Evolutionary conservation across 2,113 vertebrate genomes (phyloP).

Genomic region (Podilymbus podiceps): DNA sequence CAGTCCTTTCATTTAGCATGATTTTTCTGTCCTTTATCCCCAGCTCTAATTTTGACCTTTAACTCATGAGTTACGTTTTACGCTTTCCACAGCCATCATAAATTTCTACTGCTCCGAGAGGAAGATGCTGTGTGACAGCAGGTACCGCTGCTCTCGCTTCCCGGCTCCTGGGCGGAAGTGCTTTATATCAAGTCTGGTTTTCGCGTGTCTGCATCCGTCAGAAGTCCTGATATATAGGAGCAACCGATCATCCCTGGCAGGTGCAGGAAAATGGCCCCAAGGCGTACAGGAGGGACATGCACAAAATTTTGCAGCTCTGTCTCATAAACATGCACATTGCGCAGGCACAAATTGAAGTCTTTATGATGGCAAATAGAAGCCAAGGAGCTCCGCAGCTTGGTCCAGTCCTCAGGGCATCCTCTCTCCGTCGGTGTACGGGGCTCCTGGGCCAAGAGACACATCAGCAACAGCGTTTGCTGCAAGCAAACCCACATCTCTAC

Average conservation of each 20-base stretch:
- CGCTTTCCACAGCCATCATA: not conserved
- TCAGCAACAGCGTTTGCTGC: not conserved
- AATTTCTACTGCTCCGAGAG: not conserved
- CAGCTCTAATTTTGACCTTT: constrained; percentile 20
- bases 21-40: constrained; percentile 16
- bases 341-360: not conserved
- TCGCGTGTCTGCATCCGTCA: not conserved
- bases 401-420: not conserved
- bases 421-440: rapidly evolving
- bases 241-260: not conserved
- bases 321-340: not conserved
- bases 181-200: not conserved
- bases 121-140: not conserved
- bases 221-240: not conserved
- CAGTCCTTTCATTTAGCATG: constrained; percentile 22
- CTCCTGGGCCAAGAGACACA: not conserved
- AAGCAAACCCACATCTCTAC: not conserved
- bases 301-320: not conserved
- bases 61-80: not conserved
- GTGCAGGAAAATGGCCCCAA: not conserved
- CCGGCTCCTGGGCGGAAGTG: not conserved
- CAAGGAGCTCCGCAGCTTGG: not conserved
- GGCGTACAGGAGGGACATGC: rapidly evolving
- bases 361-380: not conserved
- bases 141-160: not conserved